A percentile compares a stretch with the other conserved stretches of the same genome.
Conservation (phyloP, 1,140 invertebrate species). For the Nasonia longicornis region DNA sequence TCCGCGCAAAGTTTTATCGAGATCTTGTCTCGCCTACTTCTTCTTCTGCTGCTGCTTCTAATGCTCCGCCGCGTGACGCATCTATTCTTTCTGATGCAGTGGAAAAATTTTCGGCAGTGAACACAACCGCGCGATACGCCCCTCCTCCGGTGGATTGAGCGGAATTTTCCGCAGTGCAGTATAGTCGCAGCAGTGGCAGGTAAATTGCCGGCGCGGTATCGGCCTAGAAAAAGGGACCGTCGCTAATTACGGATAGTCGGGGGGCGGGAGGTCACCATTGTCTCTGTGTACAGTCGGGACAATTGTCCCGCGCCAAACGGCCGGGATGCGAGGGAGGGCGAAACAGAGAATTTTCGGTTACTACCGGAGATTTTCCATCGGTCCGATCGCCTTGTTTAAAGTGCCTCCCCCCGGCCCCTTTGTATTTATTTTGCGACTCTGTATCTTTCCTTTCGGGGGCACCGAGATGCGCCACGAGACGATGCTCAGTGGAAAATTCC, state of each 20-base stretch:
- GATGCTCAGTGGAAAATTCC: conserved; percentile 4
- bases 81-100: background rate
- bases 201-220: conserved; percentile 8
- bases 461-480: background rate
- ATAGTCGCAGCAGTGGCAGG: background rate
- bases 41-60: background rate
- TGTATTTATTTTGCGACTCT: conserved; percentile 4
- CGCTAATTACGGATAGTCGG: conserved; percentile 21
- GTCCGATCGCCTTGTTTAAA: conserved; percentile 3
- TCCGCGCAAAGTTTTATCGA: background rate
- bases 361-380: conserved; percentile 22
- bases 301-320: conserved; percentile 12
- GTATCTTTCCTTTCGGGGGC: no score
- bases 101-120: background rate
- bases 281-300: background rate
- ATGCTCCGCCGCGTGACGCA: background rate
- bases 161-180: conserved; percentile 7
- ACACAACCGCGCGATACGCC: background rate
- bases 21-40: background rate
- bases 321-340: background rate
- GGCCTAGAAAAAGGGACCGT: background rate
- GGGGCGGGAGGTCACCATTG: background rate
- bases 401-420: background rate
- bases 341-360: conserved; percentile 5
- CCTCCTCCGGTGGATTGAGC: background rate